phyloP scores from a whole-genome alignment of 2,888 invertebrate species.

The Lasioglossum calceatum region DNA sequence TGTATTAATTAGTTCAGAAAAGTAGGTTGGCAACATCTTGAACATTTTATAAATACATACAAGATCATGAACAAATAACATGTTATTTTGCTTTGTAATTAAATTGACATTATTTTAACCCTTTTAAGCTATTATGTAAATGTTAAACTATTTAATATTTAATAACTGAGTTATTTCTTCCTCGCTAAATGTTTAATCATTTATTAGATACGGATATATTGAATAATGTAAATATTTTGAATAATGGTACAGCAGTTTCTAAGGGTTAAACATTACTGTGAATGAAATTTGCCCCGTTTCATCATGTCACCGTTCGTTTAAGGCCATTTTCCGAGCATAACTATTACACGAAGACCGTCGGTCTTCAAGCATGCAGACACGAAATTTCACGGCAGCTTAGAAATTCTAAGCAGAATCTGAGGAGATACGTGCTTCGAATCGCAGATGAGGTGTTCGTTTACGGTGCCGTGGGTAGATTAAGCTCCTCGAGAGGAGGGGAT shows the following conservation, averaged over 20 bases:
- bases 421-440: slow-evolving; percentile 54
- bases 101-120: too few species aligned
- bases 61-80: too few species aligned
- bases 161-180: too few species aligned
- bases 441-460: slow-evolving; percentile 35
- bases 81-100: background rate
- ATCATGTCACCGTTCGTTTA: background rate
- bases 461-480: slow-evolving; percentile 44
- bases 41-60: background rate
- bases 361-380: background rate
- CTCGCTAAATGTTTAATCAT: too few species aligned
- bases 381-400: slow-evolving; percentile 47
- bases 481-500: slow-evolving; percentile 21
- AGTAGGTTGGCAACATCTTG: background rate
- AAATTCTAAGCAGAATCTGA: slow-evolving; percentile 39
- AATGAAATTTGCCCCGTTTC: background rate
- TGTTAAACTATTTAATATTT: too few species aligned
- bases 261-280: background rate
- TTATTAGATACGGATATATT: too few species aligned
- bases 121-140: too few species aligned
- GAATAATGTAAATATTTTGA: too few species aligned
- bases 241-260: too few species aligned
- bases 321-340: background rate
- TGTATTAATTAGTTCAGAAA: background rate
- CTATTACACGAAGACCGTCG: background rate